Evolutionary conservation across 2,113 vertebrate species (phyloP).

Genomic region (Chlorodrepanis virens): DNA sequence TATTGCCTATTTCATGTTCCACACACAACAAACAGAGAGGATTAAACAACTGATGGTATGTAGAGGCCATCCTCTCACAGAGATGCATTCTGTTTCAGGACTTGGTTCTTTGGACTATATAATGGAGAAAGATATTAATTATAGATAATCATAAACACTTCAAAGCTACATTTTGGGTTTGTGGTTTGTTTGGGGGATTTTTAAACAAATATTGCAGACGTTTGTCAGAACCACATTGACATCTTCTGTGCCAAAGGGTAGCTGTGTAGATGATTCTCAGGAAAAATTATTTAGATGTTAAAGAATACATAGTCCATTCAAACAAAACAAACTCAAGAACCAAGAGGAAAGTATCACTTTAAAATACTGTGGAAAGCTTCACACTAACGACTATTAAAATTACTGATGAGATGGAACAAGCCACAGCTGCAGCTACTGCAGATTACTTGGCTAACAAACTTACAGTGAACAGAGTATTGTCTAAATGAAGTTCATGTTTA

Average conservation of each 20-base stretch:
- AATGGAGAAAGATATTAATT: not conserved
- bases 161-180: not conserved
- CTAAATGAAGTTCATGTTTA: not conserved
- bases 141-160: not conserved
- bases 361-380: not conserved
- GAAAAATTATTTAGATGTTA: not conserved
- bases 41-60: not conserved
- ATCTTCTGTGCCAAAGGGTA: not conserved
- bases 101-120: not conserved
- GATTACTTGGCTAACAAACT: constrained; percentile 10
- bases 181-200: not conserved
- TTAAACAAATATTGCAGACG: not conserved
- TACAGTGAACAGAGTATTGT: not conserved
- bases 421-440: constrained; percentile 18
- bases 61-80: not conserved
- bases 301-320: not conserved
- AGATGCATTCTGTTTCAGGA: not conserved
- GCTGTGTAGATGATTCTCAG: not conserved
- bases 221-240: not conserved
- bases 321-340: not conserved
- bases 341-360: not conserved
- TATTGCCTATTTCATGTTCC: constrained; percentile 5
- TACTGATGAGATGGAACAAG: not conserved
- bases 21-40: not conserved
- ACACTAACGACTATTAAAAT: not conserved